Evolutionary conservation across 2,113 vertebrate species (phyloP), one percentile per base, ranked within the genome.

Genomic region (Hippoglossus stenolepis): DNA sequence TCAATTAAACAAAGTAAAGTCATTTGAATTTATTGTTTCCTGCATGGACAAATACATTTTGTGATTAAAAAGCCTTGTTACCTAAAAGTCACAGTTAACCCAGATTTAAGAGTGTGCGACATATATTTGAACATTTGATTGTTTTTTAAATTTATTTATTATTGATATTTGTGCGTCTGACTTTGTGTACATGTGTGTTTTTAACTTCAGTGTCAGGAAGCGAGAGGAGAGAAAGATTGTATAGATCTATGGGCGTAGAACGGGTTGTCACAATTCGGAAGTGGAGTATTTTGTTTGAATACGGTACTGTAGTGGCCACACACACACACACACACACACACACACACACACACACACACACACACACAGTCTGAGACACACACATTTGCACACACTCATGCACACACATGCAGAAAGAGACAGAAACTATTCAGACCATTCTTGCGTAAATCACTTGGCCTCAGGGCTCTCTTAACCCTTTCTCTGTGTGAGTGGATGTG

Each of bases 381-480:
- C 40, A 45, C 21, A 35, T 24, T 24, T 24, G 1, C 73, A 49
- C 80, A 31, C 54, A 70, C 73, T 73, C 72, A 62, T 67, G 76
- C 63, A 51, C 43, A 45, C 73, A 66, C 73, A 75, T 60, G 77
- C 81, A 90, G 82, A 87, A 85, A 79, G 80, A 92, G 78, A 85
- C 86, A 83, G 91, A 72, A 81, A 89, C 72, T 74, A 82, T 86
- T 91, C 87, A 90, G 83, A 59, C 88, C 80, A 90, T 92, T 90
- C 90, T 90, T 90, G 88, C 83, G 91, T 86, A 90, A 93, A 93
- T 90, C 88, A 89, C 89, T 91, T 90, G 90, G 92, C 93, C 93
- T 91, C 82, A 31, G 92, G 92, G 92, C 89, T 91, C 90, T 93
- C 85, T 94, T 92, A 92, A 92, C 91, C 92, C 91, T 89, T 82